These are phyloP conservation scores for Pycnonotus jocosus DNA, from an alignment of 2,113 vertebrate genomes.

Conservation along the genomic window DNA sequence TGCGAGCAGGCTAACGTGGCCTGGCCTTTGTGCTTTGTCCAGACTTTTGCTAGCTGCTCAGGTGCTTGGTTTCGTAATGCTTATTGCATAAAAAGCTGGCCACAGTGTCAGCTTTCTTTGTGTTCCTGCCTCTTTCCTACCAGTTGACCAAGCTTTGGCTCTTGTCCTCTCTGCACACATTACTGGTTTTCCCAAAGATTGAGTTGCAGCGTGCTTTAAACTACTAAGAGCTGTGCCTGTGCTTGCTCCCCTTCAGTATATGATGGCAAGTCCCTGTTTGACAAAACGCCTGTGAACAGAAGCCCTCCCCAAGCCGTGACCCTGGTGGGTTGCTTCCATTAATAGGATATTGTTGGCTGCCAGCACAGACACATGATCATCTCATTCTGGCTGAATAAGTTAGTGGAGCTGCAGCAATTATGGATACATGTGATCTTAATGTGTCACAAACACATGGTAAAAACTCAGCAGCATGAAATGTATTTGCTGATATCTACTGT, in stretches of 20 bases:
- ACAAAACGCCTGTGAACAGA: not conserved
- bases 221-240: not conserved
- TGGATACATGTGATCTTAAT: not conserved
- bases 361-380: not conserved
- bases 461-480: not conserved
- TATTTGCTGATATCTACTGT: not conserved
- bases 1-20: not conserved
- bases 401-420: not conserved
- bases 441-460: not conserved
- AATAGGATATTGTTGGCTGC: not conserved
- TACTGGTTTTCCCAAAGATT: not conserved
- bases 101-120: not conserved
- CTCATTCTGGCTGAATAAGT: constrained; percentile 1
- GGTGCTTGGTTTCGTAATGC: not conserved
- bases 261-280: not conserved
- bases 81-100: not conserved
- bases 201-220: not conserved
- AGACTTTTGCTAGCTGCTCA: not conserved
- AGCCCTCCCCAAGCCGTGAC: not conserved
- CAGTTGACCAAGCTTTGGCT: not conserved
- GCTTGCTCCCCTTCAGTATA: not conserved
- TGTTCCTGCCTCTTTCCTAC: not conserved
- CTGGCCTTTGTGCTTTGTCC: not conserved
- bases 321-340: not conserved
- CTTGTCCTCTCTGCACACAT: not conserved